phyloP scores from a whole-genome alignment of 2,113 vertebrate genomes.

The Platysternon megacephalum region DNA sequence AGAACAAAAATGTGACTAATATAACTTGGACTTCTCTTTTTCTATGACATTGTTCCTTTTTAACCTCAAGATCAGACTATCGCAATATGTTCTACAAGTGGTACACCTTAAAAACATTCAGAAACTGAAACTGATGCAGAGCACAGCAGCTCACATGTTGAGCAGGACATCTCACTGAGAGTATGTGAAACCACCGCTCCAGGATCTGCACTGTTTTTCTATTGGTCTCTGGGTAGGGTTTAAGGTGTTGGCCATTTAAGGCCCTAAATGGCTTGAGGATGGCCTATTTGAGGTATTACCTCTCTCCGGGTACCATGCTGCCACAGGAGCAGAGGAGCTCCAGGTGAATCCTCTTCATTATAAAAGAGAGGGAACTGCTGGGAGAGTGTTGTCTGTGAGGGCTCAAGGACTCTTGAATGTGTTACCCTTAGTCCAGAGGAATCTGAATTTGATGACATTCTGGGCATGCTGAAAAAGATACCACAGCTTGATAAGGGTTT shows the following conservation, averaged over 20 bases:
- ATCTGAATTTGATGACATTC: background rate
- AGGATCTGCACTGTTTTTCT: background rate
- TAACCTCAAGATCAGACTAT: background rate
- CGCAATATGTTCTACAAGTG: background rate
- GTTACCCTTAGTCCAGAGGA: background rate
- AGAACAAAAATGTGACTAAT: constrained; percentile 25
- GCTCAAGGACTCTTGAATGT: background rate
- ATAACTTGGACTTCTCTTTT: constrained; percentile 2
- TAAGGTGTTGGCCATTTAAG: background rate
- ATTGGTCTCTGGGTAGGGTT: background rate
- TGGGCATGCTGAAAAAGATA: background rate
- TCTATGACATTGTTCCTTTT: background rate
- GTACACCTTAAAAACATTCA: background rate
- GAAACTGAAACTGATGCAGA: background rate
- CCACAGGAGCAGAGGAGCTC: background rate
- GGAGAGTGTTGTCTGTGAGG: background rate
- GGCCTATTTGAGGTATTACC: background rate
- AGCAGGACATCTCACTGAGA: background rate
- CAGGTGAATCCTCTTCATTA: background rate
- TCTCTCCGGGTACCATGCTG: background rate
- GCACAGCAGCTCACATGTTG: background rate
- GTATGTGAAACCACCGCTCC: background rate
- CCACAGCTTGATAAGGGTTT: constrained; percentile 3
- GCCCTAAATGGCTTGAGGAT: background rate
- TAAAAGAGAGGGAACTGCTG: background rate